Evolutionary conservation across 2,797 vertebrate genomes (phyloP).

Genomic region (Nyctalus aviator): DNA sequence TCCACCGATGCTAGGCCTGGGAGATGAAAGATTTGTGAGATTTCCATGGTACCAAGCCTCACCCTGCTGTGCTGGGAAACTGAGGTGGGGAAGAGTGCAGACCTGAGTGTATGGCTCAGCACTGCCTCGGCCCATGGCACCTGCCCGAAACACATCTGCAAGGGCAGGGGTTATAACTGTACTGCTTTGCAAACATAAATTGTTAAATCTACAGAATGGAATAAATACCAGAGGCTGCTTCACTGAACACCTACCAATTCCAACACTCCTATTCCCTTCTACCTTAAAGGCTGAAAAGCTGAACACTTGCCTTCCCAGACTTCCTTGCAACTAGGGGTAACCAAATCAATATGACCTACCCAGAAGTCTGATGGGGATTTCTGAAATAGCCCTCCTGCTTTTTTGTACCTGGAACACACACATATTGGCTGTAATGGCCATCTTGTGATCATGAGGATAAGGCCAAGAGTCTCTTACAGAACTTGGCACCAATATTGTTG

Average conservation of each 20-base stretch:
- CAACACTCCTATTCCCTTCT: background rate
- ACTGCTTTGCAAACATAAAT: background rate
- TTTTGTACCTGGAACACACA: slow-evolving; percentile 24
- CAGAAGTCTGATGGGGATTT: background rate
- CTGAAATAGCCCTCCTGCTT: background rate
- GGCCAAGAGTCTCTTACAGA: background rate
- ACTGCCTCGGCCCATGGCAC: background rate
- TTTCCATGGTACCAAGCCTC: background rate
- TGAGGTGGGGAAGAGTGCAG: background rate
- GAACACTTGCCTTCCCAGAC: background rate
- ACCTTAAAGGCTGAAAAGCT: background rate
- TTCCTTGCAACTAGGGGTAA: background rate
- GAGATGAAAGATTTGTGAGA: slow-evolving; percentile 53
- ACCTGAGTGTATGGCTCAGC: background rate
- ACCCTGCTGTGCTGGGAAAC: background rate
- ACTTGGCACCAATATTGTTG: background rate
- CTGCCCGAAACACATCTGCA: background rate
- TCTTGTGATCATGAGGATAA: background rate
- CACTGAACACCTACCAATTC: background rate
- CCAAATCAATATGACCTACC: background rate
- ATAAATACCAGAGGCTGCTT: background rate
- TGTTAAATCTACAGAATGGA: background rate
- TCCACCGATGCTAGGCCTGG: slow-evolving; percentile 96
- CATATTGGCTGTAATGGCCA: background rate
- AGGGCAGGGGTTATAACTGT: background rate